Conservation (phyloP, 2,113 vertebrate genomes). For the Epinephelus fuscoguttatus region DNA sequence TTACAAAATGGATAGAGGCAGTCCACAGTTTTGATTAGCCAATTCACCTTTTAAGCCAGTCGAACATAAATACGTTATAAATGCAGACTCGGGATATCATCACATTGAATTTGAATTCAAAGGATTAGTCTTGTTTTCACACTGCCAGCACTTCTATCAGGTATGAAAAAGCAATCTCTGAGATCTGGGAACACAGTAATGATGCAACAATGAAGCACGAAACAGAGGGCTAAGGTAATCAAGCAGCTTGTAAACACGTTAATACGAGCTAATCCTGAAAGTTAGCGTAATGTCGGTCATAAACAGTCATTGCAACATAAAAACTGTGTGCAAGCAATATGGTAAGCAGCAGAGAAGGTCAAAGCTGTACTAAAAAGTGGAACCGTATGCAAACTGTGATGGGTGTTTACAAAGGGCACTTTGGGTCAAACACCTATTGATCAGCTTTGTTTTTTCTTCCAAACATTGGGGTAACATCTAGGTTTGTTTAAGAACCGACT, state of each 20-base stretch:
- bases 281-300: neutral
- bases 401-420: neutral
- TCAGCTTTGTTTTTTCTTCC: neutral
- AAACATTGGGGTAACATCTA: neutral
- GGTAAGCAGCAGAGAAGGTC: neutral
- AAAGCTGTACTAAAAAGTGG: neutral
- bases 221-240: neutral
- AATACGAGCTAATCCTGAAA: neutral
- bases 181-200: neutral
- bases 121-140: neutral
- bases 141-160: neutral
- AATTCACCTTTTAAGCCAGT: constrained; percentile 55
- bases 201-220: neutral
- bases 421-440: neutral
- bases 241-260: neutral
- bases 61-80: constrained; percentile 12
- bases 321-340: neutral
- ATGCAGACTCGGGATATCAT: constrained; percentile 41
- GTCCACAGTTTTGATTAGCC: constrained; percentile 48
- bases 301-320: neutral
- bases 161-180: constrained; percentile 1
- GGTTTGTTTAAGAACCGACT: neutral
- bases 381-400: neutral
- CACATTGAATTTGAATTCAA: constrained; percentile 24
- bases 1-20: constrained; percentile 51